These are phyloP conservation scores for Poeciliopsis occidentalis DNA, from an alignment of 2,113 vertebrate genomes.

Conservation along the genomic window DNA sequence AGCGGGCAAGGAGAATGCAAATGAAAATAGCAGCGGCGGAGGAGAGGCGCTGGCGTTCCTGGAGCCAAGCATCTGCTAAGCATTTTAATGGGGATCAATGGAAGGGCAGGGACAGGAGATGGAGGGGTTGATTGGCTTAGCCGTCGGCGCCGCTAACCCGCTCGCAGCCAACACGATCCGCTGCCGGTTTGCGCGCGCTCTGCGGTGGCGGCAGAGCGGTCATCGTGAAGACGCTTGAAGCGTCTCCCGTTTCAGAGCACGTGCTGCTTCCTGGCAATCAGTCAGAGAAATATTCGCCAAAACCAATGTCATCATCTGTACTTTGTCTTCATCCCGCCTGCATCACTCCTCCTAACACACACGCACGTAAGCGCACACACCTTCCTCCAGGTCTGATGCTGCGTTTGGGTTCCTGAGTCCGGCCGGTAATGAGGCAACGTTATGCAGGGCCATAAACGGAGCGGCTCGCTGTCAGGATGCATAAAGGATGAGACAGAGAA, in stretches of 20 bases:
- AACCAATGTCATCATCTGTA: constrained; percentile 91
- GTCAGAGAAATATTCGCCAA: constrained; percentile 92
- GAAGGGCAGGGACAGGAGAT: constrained; percentile 76
- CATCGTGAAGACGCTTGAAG: too few species aligned
- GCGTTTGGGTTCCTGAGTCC: constrained; percentile 86
- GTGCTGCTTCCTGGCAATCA: constrained; percentile 85
- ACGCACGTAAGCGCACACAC: constrained; percentile 56
- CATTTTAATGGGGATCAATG: constrained; percentile 82
- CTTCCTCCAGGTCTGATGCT: constrained; percentile 75
- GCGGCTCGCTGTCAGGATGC: constrained; percentile 92
- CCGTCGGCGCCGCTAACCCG: constrained; percentile 63
- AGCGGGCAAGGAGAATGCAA: constrained; percentile 56
- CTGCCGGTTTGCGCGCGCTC: constrained; percentile 41
- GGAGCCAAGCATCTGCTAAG: constrained; percentile 78
- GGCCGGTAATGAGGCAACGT: constrained; percentile 93
- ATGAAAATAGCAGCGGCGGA: constrained; percentile 63
- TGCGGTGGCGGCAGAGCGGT: constrained; percentile 22
- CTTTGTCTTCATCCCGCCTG: constrained; percentile 79
- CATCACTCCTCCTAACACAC: constrained; percentile 17
- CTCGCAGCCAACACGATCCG: constrained; percentile 82
- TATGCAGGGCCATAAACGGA: constrained; percentile 93
- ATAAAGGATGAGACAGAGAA: constrained; percentile 93
- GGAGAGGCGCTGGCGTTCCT: constrained; percentile 50
- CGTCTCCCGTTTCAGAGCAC: too few species aligned
- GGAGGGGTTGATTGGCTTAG: constrained; percentile 78